These are phyloP conservation scores for Anabacerthia variegaticeps DNA, from an alignment of 2,797 vertebrate species.

Conservation along the genomic window DNA sequence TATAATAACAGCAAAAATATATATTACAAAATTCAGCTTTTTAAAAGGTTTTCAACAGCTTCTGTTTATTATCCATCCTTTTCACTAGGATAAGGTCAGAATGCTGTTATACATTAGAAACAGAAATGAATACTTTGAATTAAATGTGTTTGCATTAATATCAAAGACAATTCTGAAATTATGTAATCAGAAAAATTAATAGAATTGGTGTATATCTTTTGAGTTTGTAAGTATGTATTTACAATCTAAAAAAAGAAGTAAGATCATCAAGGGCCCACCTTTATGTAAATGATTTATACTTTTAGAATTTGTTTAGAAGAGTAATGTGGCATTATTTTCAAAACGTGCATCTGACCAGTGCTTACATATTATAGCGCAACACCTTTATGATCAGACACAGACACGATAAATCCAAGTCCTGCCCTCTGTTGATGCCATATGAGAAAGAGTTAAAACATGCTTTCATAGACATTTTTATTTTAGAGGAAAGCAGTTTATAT, in stretches of 20 bases:
- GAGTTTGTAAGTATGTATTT: slow-evolving; percentile 50
- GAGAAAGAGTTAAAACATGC: neutral
- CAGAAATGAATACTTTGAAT: slow-evolving; percentile 2
- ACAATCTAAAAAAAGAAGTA: slow-evolving; percentile 40
- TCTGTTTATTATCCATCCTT: neutral
- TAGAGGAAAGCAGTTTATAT: slow-evolving; percentile 30
- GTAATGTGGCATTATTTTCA: slow-evolving; percentile 25
- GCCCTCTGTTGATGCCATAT: neutral
- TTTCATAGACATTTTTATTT: slow-evolving; percentile 9
- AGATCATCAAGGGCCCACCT: slow-evolving; percentile 34
- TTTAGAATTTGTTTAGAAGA: slow-evolving; percentile 24
- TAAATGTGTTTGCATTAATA: slow-evolving; percentile 31
- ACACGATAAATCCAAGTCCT: neutral
- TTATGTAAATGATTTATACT: slow-evolving; percentile 49
- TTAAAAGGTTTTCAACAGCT: neutral
- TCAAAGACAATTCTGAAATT: slow-evolving; percentile 51
- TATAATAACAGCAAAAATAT: neutral
- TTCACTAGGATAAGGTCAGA: neutral
- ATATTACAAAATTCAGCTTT: neutral
- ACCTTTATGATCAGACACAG: neutral
- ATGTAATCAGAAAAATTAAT: slow-evolving; percentile 54
- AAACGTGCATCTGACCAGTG: slow-evolving; percentile 34
- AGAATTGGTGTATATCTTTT: slow-evolving; percentile 43
- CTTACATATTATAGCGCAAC: neutral
- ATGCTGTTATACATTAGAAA: slow-evolving; percentile 12